A percentile compares a stretch with the other conserved stretches of the same genome.
phyloP scores from a whole-genome alignment of 2,888 invertebrate species.

The Drosophila tripunctata region DNA sequence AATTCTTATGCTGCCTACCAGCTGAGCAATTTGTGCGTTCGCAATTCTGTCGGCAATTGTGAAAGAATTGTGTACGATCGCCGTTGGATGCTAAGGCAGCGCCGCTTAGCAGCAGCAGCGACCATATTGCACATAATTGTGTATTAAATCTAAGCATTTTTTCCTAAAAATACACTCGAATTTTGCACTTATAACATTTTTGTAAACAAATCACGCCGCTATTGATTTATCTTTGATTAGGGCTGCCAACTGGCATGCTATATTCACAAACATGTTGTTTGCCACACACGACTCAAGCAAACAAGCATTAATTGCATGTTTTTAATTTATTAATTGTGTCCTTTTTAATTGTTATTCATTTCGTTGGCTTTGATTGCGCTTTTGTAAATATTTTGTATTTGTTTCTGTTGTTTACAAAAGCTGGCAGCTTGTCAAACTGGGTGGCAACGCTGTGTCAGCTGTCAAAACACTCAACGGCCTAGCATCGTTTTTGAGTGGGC shows the following conservation, averaged over 20 bases:
- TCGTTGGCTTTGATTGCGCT: not conserved
- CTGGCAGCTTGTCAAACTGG: conserved; percentile 4
- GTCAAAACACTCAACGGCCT: conserved; percentile 23
- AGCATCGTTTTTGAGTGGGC: conserved; percentile 11
- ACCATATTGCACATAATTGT: conserved; percentile 41
- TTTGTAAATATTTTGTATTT: conserved; percentile 21
- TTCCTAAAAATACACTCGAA: conserved; percentile 15
- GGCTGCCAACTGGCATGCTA: conserved; percentile 28
- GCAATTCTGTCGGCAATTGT: conserved; percentile 85
- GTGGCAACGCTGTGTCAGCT: conserved; percentile 52
- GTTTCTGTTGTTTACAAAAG: conserved; percentile 40
- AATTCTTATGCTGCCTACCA: conserved; percentile 70
- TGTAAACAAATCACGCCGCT: conserved; percentile 51
- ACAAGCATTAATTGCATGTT: not conserved
- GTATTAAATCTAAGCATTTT: conserved; percentile 38
- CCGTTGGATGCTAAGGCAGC: conserved; percentile 84
- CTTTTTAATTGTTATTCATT: not conserved
- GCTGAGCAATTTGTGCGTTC: conserved; percentile 84
- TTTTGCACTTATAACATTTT: conserved; percentile 28
- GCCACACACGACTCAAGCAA: rapidly evolving
- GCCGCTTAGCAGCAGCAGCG: conserved; percentile 28
- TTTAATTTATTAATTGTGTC: not conserved
- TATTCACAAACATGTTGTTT: not conserved
- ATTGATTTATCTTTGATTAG: conserved; percentile 62
- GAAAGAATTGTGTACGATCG: conserved; percentile 85